Conservation (phyloP, 1,140 invertebrate species). For the Rhagoletis zephyria region DNA sequence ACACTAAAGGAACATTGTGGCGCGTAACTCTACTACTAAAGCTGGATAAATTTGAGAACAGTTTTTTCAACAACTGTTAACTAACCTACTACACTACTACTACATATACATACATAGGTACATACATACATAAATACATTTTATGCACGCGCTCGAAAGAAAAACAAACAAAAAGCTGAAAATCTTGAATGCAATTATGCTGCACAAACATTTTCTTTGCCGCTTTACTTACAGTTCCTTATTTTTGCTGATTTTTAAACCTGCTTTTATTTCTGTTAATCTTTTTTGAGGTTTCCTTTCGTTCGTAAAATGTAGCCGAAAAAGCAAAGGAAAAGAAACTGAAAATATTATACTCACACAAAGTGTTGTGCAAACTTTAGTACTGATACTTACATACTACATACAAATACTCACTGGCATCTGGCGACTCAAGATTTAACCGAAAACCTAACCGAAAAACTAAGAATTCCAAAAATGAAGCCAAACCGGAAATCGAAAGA, state of each 20-base stretch:
- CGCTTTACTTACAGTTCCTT: too few species aligned
- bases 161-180: conserved; percentile 32
- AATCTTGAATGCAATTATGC: conserved; percentile 45
- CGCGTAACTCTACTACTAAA: too few species aligned
- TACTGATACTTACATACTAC: neutral
- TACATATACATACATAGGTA: too few species aligned
- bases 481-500: conserved; percentile 60
- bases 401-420: neutral
- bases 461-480: conserved; percentile 27
- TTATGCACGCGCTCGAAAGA: neutral
- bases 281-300: neutral
- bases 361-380: too few species aligned
- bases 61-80: too few species aligned
- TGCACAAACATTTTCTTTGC: neutral
- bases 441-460: neutral
- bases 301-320: too few species aligned
- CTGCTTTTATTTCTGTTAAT: neutral
- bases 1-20: too few species aligned
- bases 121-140: too few species aligned
- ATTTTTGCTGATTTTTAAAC: neutral
- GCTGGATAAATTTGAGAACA: too few species aligned
- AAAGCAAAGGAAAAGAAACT: too few species aligned
- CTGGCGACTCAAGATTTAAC: conserved; percentile 8
- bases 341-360: too few species aligned
- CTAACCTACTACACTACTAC: too few species aligned